phyloP scores from a whole-genome alignment of 23 tunicate species.

The Trididemnum nubilum region DNA sequence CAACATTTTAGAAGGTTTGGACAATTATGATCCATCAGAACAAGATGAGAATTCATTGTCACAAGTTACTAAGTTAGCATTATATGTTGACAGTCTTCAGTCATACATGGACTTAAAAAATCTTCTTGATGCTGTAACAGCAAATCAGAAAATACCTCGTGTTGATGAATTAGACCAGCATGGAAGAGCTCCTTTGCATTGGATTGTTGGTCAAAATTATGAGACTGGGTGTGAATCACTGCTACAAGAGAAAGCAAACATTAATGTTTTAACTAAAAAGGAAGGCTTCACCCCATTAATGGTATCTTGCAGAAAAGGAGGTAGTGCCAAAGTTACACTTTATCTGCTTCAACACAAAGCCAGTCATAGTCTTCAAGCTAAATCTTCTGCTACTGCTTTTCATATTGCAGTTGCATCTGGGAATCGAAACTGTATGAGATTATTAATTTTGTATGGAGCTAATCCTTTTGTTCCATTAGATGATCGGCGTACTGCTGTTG shows the following conservation, averaged over 20 bases:
- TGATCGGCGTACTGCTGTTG: slow-evolving; percentile 23
- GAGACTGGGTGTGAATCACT: background rate
- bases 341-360: slow-evolving; percentile 12
- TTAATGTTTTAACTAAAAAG: background rate
- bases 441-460: slow-evolving; percentile 25
- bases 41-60: background rate
- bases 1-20: slow-evolving; percentile 25
- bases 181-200: slow-evolving; percentile 41
- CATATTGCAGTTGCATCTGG: slow-evolving; percentile 45
- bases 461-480: slow-evolving; percentile 4
- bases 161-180: slow-evolving; percentile 2
- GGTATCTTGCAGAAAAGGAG: slow-evolving; percentile 41
- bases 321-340: background rate
- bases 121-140: background rate
- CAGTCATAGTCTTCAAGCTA: background rate
- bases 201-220: slow-evolving; percentile 32
- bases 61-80: background rate
- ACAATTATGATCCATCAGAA: slow-evolving; percentile 22
- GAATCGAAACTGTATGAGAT: slow-evolving; percentile 36
- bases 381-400: slow-evolving; percentile 31
- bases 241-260: slow-evolving; percentile 6
- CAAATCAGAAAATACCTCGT: background rate
- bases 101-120: background rate
- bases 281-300: slow-evolving; percentile 46
- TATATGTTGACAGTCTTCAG: background rate